Conservation (phyloP, 2,888 invertebrate genomes). For the Brachynemurus nebulosus region DNA sequence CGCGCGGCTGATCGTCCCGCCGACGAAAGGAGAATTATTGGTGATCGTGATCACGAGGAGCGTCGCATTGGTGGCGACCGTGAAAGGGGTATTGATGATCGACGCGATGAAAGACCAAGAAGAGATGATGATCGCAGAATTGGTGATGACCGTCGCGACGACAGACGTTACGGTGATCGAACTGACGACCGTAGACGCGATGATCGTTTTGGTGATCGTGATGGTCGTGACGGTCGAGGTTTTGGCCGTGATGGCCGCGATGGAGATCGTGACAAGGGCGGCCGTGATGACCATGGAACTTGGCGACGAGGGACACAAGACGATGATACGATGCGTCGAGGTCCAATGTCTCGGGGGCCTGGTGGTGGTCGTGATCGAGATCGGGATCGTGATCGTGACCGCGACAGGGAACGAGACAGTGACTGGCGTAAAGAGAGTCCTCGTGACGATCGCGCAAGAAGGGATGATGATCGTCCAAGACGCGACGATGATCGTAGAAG, state of each 20-base stretch:
- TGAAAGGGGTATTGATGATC: conserved; percentile 12
- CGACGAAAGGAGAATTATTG: conserved; percentile 8
- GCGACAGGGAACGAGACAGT: conserved; percentile 11
- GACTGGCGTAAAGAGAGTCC: no score
- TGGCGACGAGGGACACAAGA: conserved; percentile 8
- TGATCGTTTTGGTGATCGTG: conserved; percentile 13
- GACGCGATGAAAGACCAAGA: conserved; percentile 12
- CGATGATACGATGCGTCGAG: conserved; percentile 12
- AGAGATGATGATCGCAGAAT: conserved; percentile 6
- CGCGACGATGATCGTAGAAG: conserved; percentile 9
- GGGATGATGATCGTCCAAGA: conserved; percentile 5
- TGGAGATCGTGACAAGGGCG: conserved; percentile 11
- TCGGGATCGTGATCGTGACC: conserved; percentile 9
- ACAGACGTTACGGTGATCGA: conserved; percentile 14
- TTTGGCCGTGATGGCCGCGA: conserved; percentile 15
- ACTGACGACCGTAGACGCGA: conserved; percentile 16
- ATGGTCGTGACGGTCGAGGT: conserved; percentile 13
- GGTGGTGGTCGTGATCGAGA: conserved; percentile 6
- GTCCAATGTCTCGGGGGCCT: conserved; percentile 9
- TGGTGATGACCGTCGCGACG: conserved; percentile 12
- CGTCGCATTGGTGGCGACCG: conserved; percentile 1
- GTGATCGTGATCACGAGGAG: conserved; percentile 11
- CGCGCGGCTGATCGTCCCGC: conserved; percentile 1
- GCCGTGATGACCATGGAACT: conserved; percentile 12
- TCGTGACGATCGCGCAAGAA: conserved; percentile 13